Evolutionary conservation across 2,888 invertebrate genomes (phyloP).

Genomic region (Cheilosia urbana): DNA sequence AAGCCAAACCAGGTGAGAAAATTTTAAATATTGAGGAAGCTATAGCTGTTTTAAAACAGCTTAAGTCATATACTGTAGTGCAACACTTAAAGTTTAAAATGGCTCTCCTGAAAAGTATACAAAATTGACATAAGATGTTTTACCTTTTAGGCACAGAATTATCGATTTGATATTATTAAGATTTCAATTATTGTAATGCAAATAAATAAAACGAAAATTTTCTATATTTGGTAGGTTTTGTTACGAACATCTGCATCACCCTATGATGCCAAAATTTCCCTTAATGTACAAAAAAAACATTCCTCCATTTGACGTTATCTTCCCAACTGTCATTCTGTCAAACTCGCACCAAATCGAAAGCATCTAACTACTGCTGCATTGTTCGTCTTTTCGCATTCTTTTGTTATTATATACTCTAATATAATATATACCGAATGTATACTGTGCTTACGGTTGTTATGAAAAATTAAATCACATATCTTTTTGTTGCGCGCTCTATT

Average conservation of each 20-base stretch:
- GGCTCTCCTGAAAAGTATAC: too few relatives aligned
- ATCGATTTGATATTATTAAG: too few relatives aligned
- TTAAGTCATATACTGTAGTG: too few relatives aligned
- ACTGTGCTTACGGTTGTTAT: background rate
- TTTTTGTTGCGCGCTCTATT: background rate
- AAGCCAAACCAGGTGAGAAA: too few relatives aligned
- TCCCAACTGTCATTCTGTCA: conserved; percentile 35
- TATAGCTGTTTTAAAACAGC: too few relatives aligned
- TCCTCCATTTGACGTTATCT: conserved; percentile 35
- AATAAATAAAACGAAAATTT: too few relatives aligned
- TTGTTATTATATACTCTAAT: background rate
- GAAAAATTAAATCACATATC: background rate
- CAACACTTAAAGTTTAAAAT: too few relatives aligned
- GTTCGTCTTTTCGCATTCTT: conserved; percentile 2
- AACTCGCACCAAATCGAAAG: conserved; percentile 11
- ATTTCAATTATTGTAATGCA: too few relatives aligned
- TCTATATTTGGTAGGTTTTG: too few relatives aligned
- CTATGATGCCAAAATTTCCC: background rate
- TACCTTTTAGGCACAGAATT: too few relatives aligned
- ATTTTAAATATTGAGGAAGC: too few relatives aligned
- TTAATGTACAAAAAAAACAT: conserved; percentile 5
- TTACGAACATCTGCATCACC: background rate
- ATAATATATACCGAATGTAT: background rate
- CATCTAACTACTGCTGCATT: conserved; percentile 25
- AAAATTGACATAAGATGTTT: too few relatives aligned